Evolutionary conservation across 2,113 vertebrate genomes (phyloP).

Genomic region (Apeltes quadracus): DNA sequence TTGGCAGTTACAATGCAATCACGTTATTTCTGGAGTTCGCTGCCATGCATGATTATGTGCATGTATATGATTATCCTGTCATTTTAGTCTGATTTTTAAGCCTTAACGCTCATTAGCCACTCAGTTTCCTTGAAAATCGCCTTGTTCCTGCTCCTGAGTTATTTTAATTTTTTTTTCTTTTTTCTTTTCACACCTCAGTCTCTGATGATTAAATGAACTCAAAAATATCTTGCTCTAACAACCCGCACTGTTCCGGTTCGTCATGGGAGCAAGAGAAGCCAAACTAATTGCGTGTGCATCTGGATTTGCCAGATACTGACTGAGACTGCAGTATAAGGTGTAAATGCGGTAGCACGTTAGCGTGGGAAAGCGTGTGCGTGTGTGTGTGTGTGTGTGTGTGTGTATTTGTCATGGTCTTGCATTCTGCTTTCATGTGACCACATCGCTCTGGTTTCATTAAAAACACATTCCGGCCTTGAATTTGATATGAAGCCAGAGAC

Average conservation of each 20-base stretch:
- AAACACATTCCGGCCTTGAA: slow-evolving; percentile 60
- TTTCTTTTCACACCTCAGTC: slow-evolving; percentile 50
- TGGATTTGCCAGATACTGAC: slow-evolving; percentile 45
- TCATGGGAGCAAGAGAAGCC: slow-evolving; percentile 48
- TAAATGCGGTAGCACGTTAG: neutral
- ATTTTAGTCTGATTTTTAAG: slow-evolving; percentile 36
- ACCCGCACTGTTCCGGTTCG: slow-evolving; percentile 37
- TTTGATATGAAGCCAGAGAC: slow-evolving; percentile 58
- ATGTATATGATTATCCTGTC: slow-evolving; percentile 37
- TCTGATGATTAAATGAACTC: slow-evolving; percentile 65
- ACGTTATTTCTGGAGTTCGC: slow-evolving; percentile 17
- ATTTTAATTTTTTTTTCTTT: neutral
- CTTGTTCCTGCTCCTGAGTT: slow-evolving; percentile 25
- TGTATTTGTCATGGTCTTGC: slow-evolving; percentile 41
- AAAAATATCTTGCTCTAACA: slow-evolving; percentile 61
- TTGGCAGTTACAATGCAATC: slow-evolving; percentile 49
- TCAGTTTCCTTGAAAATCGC: slow-evolving; percentile 38
- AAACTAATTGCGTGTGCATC: slow-evolving; percentile 58
- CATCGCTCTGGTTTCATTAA: slow-evolving; percentile 51
- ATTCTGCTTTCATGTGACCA: slow-evolving; percentile 37
- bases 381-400: slow-evolving; percentile 7
- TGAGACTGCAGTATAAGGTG: slow-evolving; percentile 33
- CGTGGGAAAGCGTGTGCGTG: neutral
- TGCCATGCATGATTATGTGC: slow-evolving; percentile 31
- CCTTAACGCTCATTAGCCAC: slow-evolving; percentile 45